Base-by-base conservation (phyloP, 2,888 invertebrate genomes). In the Ctena decussata region DNA sequence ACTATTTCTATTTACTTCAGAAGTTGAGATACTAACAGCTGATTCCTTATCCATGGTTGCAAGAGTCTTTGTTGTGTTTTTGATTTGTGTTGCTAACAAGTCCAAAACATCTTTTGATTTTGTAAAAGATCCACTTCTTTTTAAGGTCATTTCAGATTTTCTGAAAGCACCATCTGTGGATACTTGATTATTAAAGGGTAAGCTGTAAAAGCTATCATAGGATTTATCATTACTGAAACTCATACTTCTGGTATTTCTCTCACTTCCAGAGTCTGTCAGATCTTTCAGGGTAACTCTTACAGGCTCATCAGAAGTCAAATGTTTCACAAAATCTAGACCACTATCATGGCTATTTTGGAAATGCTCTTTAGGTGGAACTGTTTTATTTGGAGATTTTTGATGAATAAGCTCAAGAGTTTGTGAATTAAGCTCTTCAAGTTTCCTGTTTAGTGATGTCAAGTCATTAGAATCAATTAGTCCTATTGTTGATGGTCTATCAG, bases 141-240 rank as follows among this genome's bases (percentile, higher is more conserved):
- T 32, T 21, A 65, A 21, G 1, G 30, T 30, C 15, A 24, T 12
- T 32, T 65, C 65, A 35, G 65, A 65, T 32, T 35, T 32, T 12
- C 65, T 65, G 21, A 35, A 65, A 5, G 65, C 27, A 18, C 65
- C 35, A 8, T 6, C 35, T 35, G 3, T 35, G 18, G 21, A 18
- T 44, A 15, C 49, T 41, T 18, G 70, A 76, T 11, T 57, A 53
- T 73, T 73, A 24, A 65, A 18, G 11, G 76, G 65, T 35, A 82
- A 78, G 21, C 82, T 82, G 78, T 84, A 87, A 65, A 87, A 87
- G 71, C 87, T 87, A 44, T 87, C 87, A 75, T 77, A 77, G 0
- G 87, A 87, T 46, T 70, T 72, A 21, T 84, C 82, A 27, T 6
- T 32, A 65, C 15, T 21, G 3, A 35, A 21, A 12, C 24, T 35